A percentile compares a stretch with the other conserved stretches of the same genome.
Evolutionary conservation across 2,888 invertebrate species (phyloP).

Genomic region (Penaeus monodon): DNA sequence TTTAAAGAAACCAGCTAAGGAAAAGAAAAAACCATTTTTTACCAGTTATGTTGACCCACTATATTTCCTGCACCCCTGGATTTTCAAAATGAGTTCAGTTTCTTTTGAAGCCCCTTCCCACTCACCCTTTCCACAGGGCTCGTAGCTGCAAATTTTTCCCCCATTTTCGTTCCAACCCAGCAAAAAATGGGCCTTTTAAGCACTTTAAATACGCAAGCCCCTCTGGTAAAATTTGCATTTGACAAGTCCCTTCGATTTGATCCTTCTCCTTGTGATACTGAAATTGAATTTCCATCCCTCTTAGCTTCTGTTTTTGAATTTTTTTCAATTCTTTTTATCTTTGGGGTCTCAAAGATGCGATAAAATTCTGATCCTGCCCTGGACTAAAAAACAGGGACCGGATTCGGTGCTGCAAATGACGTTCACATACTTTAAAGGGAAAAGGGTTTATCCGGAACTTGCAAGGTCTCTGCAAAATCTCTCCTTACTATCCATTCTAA

Average conservation of each 20-base stretch:
- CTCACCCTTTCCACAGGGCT: slow-evolving; percentile 53
- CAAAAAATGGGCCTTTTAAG: slow-evolving; percentile 48
- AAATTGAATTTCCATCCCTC: slow-evolving; percentile 40
- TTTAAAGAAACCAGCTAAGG: no score
- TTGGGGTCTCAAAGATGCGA: neutral
- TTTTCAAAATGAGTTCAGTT: slow-evolving; percentile 49
- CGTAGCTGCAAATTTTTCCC: slow-evolving; percentile 43
- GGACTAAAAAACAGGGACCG: no score
- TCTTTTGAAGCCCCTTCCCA: slow-evolving; percentile 56
- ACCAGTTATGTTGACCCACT: slow-evolving; percentile 37
- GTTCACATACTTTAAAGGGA: no score
- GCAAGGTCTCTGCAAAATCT: no score
- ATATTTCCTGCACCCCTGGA: slow-evolving; percentile 51
- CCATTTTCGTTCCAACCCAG: slow-evolving; percentile 54
- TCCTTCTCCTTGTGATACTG: slow-evolving; percentile 35
- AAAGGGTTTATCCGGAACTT: no score
- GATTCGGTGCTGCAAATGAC: no score
- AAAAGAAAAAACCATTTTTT: neutral
- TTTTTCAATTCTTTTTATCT: neutral
- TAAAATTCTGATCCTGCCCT: neutral
- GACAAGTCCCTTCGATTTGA: slow-evolving; percentile 26
- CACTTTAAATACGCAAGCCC: slow-evolving; percentile 45
- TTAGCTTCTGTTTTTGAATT: neutral
- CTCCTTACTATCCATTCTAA: no score
- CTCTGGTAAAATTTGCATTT: slow-evolving; percentile 52